These are phyloP conservation scores for Rhinophrynus dorsalis DNA, from an alignment of 2,797 vertebrate species.

Conservation along the genomic window DNA sequence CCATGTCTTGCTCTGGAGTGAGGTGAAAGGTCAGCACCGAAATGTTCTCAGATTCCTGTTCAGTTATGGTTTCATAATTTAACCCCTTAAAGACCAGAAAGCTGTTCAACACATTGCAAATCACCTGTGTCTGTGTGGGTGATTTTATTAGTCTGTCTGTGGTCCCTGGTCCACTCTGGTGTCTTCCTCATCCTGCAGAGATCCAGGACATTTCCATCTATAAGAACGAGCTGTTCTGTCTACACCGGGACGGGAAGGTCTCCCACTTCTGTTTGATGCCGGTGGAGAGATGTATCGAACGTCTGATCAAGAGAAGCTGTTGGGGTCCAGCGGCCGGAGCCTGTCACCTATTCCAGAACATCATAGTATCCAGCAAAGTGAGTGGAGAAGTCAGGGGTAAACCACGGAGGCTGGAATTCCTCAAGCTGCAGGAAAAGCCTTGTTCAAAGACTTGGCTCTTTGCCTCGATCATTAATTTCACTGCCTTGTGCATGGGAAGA, in stretches of 20 bases:
- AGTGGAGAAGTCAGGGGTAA: no score
- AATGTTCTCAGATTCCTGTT: no score
- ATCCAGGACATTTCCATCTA: slow-evolving; percentile 83
- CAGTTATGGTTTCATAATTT: no score
- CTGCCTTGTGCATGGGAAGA: no score
- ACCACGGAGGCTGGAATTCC: no score
- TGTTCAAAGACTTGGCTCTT: no score
- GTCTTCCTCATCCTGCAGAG: slow-evolving; percentile 67
- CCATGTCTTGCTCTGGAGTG: slow-evolving; percentile 94
- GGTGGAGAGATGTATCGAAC: slow-evolving; percentile 87
- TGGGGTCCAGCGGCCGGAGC: slow-evolving; percentile 82
- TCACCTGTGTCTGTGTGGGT: no score
- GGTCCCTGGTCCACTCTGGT: background rate
- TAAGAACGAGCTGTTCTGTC: slow-evolving; percentile 90
- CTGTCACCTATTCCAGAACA: slow-evolving; percentile 88
- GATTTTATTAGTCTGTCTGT: background rate
- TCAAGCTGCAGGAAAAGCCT: no score
- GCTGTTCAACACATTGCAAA: no score
- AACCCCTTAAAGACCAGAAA: no score
- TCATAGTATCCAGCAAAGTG: slow-evolving; percentile 80
- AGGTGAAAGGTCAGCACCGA: slow-evolving; percentile 85
- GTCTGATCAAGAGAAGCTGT: slow-evolving; percentile 81
- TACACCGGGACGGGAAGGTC: slow-evolving; percentile 82
- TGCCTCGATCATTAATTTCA: no score
- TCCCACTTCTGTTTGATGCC: slow-evolving; percentile 84